Evolutionary conservation across 2,797 vertebrate species (phyloP), one percentile per base, ranked within the genome.

Genomic region (Buceros bicornis): DNA sequence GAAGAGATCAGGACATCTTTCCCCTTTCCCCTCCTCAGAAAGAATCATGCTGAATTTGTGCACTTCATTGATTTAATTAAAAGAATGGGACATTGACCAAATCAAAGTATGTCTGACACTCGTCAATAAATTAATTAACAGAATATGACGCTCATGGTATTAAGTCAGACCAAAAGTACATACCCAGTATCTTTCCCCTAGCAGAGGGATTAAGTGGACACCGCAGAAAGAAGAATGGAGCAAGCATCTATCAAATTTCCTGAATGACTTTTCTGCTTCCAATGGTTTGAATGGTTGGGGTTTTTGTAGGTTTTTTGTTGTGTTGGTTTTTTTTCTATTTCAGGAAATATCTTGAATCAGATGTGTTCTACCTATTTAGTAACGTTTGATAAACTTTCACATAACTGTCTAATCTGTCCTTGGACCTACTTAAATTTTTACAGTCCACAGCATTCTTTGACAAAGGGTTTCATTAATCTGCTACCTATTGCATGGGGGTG

Each of bases 401-500:
- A 15, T 19, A 73, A 37, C 4, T 40, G 4, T 78, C 31, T 51
- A 57, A 70, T 58, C 45, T 54, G 6, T 5, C 25, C 28, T 79
- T 71, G 28, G 16, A 82, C 3, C 3, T 56, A 26, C 61, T 81
- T 70, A 74, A 29, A n/a, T 20, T 78, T 86, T 85, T 73, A n/a
- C 20, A 47, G 4, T 77, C 8, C 20, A 60, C 17, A 37, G 1
- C 35, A 31, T 35, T 54, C 15, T 77, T 77, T 77, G 25, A 24
- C 31, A 40, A 50, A 65, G 24, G 54, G 14, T 56, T 89, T 77
- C 6, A 25, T 54, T 69, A 64, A 60, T 60, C 5, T 45, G 24
- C 13, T 42, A 17, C 5, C 2, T 47, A 35, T 13, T 72, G 8
- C 2, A 3, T 8, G 11, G 10, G n/a, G 3, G 10, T 2, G 4